Percentiles rank a stretch among this genome's conserved stretches.
These are phyloP conservation scores for Phoenicopterus ruber DNA, from an alignment of 2,113 vertebrate species.

Conservation along the genomic window DNA sequence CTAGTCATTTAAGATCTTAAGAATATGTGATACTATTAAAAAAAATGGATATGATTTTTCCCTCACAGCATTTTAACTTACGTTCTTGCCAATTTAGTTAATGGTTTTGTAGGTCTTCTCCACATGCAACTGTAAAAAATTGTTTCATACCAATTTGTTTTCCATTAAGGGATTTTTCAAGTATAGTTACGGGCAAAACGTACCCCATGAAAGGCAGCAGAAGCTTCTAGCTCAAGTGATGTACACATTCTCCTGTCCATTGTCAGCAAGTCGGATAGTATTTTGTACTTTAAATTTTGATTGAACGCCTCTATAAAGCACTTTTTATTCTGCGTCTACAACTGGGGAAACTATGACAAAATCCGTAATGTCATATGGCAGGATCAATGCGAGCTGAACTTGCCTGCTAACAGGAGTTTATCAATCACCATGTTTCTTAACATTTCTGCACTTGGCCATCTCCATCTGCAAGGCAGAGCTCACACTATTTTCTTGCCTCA, in stretches of 20 bases:
- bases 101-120: neutral
- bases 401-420: neutral
- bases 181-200: neutral
- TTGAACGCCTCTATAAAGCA: neutral
- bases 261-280: neutral
- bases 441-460: neutral
- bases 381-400: neutral
- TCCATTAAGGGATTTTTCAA: neutral
- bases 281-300: neutral
- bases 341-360: neutral
- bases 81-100: neutral
- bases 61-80: neutral
- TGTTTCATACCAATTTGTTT: neutral
- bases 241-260: neutral
- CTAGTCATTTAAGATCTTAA: neutral
- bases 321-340: neutral
- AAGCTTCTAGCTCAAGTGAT: neutral
- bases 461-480: neutral
- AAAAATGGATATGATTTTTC: fast-evolving
- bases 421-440: neutral
- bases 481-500: neutral
- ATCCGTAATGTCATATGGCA: neutral
- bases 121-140: neutral
- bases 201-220: neutral
- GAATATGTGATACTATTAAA: neutral